phyloP scores from a whole-genome alignment of 2,113 vertebrate species.

The Euleptes europaea region DNA sequence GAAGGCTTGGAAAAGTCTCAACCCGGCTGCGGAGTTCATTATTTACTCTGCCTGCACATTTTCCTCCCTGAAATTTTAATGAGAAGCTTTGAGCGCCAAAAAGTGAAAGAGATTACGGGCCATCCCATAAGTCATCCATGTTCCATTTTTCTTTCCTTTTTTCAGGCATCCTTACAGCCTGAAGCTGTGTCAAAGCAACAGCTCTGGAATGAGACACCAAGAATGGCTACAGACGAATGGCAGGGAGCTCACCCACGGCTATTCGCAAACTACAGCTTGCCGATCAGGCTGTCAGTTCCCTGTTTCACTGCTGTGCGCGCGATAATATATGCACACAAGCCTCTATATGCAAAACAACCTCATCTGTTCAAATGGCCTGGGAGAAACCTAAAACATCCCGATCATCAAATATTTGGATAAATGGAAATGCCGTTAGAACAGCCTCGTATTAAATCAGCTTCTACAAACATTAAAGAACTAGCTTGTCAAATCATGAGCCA shows the following conservation, averaged over 20 bases:
- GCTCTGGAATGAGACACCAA: not conserved
- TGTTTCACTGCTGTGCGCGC: not conserved
- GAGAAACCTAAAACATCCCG: not conserved
- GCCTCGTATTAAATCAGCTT: no score
- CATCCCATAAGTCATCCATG: not conserved
- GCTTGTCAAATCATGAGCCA: no score
- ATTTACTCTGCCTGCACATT: not conserved
- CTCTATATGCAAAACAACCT: not conserved
- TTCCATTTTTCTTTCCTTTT: not conserved
- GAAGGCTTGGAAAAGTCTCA: not conserved
- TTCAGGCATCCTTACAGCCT: not conserved
- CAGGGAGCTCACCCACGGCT: not conserved
- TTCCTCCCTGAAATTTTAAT: constrained; percentile 13
- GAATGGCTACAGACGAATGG: not conserved
- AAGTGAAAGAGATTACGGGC: not conserved
- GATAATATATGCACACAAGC: not conserved
- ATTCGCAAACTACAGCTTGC: not conserved
- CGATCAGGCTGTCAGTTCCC: accelerated
- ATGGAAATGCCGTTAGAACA: not conserved
- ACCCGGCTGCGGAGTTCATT: not conserved
- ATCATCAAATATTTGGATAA: not conserved
- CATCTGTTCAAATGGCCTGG: not conserved
- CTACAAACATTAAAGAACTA: no score
- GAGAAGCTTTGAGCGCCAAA: not conserved
- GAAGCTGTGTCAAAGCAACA: not conserved